Conservation (phyloP, 2,113 vertebrate genomes). For the Aspidoscelis tigris region DNA sequence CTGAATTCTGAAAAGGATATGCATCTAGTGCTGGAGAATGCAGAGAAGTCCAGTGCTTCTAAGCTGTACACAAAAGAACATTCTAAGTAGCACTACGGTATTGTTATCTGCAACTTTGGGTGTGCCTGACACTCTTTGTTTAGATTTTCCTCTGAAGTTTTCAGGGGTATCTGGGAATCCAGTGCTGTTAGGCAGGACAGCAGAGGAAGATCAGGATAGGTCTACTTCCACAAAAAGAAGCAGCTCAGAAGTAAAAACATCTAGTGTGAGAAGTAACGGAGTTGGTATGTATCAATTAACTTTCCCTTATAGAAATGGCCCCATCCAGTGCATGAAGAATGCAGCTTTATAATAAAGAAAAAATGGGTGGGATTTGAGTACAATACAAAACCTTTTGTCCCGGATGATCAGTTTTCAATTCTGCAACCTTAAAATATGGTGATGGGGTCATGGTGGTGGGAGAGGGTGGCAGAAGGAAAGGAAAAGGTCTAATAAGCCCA, state of each 20-base stretch:
- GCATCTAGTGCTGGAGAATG: neutral
- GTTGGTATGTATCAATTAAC: neutral
- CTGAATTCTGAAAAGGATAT: neutral
- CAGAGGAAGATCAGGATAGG: neutral
- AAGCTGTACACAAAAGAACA: neutral
- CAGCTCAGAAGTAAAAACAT: neutral
- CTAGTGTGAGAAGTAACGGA: too few relatives aligned
- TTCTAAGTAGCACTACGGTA: neutral
- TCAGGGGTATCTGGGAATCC: neutral
- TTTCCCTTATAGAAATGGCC: neutral
- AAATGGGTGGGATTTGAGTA: neutral
- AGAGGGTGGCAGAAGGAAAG: too few relatives aligned
- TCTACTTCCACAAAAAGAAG: slow-evolving; percentile 8
- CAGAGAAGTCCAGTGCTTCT: neutral
- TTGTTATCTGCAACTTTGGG: neutral
- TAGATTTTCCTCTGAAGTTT: neutral
- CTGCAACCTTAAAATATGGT: neutral
- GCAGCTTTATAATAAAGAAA: slow-evolving; percentile 6
- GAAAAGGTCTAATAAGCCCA: neutral
- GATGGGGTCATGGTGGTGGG: too few relatives aligned
- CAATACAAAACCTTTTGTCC: neutral
- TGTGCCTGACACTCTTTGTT: neutral
- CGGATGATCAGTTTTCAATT: neutral
- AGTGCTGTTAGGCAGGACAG: neutral
- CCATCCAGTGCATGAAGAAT: neutral